Base-by-base conservation (phyloP, 2,113 vertebrate genomes). In the Chlamydotis undulata region DNA sequence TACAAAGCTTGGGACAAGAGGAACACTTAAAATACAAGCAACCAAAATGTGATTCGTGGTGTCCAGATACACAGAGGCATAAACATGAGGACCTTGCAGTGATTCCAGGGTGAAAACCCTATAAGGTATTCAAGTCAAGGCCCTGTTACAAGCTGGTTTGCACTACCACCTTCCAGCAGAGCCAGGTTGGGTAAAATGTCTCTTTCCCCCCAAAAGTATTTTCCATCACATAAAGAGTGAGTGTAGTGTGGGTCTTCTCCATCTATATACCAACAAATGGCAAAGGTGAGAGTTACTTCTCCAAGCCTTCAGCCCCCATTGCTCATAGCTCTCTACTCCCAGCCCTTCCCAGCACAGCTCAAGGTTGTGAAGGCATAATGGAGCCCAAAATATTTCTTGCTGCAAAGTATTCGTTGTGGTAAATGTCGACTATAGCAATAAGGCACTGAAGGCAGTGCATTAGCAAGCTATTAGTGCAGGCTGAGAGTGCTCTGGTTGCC, bases 341-440 rank as follows among this genome's bases (percentile, higher is more conserved):
- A 93, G 73, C 29, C 41, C 57, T 92, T 94, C 80, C 91, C 91
- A 96, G 95, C 77, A 92, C 35, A 89, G 18, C 69, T 96, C 93
- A 96, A 94, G 86, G 52, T 92, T 96, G 91, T 89, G 90, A 96
- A 96, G 92, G 74, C 88, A 56, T 97, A 95, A 94, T 95, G 93
- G 95, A 95, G 61, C 82, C 95, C 95, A 90, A 94, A 97, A 96
- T 96, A 96, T 91, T 95, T 94, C 89, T 95, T 93, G 43, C 91
- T 95, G 86, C 86, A 95, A 91, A 95, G 77, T 90, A 93, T 92
- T 90, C 3, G 2, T 93, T 93, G 93, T 96, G 92, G 94, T 97
- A 97, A 96, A 95, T 96, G 91, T 94, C 28, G 26, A 88, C 94
- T 92, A 24, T 77, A 94, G 92, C 95, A 97, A 96, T 94, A 94